Percentiles rank a stretch among this genome's conserved stretches.
These are phyloP conservation scores for Eulemur albifrons DNA, from an alignment of 2,797 vertebrate genomes.

Conservation along the genomic window DNA sequence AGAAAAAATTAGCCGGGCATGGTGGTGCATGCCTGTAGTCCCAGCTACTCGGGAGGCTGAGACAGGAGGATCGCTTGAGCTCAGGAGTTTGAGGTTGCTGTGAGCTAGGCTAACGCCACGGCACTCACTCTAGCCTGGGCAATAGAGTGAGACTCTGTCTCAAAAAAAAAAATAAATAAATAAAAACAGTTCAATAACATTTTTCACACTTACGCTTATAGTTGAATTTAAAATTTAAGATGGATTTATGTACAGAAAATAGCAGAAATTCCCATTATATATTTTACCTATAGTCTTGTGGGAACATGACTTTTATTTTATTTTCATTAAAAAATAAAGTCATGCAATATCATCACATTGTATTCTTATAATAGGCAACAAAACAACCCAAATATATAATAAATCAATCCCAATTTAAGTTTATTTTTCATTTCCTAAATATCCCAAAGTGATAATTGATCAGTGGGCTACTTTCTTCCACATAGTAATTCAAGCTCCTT, in stretches of 20 bases:
- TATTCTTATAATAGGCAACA: background rate
- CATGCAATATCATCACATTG: background rate
- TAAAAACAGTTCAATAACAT: background rate
- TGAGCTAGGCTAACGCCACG: too few species aligned
- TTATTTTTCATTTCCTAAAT: background rate
- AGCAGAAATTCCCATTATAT: background rate
- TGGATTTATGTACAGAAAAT: background rate
- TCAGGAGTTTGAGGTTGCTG: too few species aligned
- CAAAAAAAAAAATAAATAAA: too few species aligned
- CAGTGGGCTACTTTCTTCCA: background rate
- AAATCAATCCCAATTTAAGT: background rate
- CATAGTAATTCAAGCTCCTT: background rate
- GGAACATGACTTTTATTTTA: background rate
- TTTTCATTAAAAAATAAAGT: background rate
- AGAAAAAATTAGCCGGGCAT: too few species aligned
- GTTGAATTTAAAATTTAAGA: background rate
- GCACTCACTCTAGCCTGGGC: too few species aligned
- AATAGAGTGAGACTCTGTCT: too few species aligned
- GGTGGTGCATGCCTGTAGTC: too few species aligned
- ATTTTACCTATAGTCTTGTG: background rate
- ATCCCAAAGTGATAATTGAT: background rate
- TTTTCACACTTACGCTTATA: background rate
- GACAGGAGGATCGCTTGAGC: too few species aligned
- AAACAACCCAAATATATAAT: background rate
- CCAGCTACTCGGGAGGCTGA: too few species aligned